These are phyloP conservation scores for Pogonognathellus flavescens DNA, from an alignment of 1,140 invertebrate genomes.

Conservation along the genomic window DNA sequence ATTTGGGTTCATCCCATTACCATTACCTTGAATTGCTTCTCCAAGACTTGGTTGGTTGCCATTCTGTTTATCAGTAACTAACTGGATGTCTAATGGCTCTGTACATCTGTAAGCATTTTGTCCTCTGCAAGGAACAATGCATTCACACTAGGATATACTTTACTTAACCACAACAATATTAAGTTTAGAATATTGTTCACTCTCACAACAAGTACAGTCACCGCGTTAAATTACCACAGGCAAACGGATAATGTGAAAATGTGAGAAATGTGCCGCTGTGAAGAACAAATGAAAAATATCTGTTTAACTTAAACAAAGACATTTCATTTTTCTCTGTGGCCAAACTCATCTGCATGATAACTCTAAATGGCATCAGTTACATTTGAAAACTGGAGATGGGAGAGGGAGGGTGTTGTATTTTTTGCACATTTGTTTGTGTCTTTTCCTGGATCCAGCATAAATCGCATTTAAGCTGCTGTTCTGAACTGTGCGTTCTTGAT, in stretches of 20 bases:
- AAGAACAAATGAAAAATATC: neutral
- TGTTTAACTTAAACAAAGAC: conserved; percentile 11
- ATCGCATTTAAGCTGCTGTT: neutral
- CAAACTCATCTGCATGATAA: conserved; percentile 14
- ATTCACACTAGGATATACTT: neutral
- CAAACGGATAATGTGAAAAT: neutral
- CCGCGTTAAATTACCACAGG: neutral
- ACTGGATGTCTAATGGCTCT: conserved; percentile 7
- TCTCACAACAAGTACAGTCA: neutral
- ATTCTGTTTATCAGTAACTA: neutral
- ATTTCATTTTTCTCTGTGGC: neutral
- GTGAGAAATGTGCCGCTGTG: neutral
- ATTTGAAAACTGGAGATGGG: conserved; percentile 19
- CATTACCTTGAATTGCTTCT: conserved; percentile 11
- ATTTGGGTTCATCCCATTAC: conserved; percentile 50
- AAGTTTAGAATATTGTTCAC: too few species aligned
- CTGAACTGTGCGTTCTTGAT: neutral
- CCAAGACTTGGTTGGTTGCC: neutral
- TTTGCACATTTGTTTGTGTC: conserved; percentile 35
- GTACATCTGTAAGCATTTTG: neutral
- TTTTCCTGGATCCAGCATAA: neutral
- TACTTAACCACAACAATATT: too few species aligned
- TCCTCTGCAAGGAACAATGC: neutral
- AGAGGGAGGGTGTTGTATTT: conserved; percentile 7
- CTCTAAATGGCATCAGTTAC: conserved; percentile 8